phyloP scores from a whole-genome alignment of 2,888 invertebrate species.

The Epirrita christyi region DNA sequence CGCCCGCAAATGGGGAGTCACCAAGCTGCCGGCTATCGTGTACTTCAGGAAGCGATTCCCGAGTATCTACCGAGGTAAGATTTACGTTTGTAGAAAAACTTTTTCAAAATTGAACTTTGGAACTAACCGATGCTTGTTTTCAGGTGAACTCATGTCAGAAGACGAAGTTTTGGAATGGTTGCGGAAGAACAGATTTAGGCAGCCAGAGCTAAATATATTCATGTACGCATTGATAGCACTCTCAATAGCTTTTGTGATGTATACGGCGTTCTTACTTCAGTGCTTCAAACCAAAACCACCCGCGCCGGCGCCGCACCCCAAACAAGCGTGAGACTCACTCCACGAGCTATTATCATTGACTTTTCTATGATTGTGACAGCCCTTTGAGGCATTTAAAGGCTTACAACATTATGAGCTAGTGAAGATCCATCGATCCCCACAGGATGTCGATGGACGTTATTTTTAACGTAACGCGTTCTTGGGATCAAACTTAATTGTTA shows the following conservation, averaged over 20 bases:
- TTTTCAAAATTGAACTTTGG: neutral
- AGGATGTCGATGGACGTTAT: slow-evolving; percentile 46
- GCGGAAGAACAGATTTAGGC: slow-evolving; percentile 95
- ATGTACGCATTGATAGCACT: slow-evolving; percentile 96
- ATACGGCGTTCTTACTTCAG: slow-evolving; percentile 95
- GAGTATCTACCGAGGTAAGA: slow-evolving; percentile 94
- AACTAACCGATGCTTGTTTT: slow-evolving; percentile 37
- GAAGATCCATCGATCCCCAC: slow-evolving; percentile 45
- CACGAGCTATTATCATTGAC: slow-evolving; percentile 37
- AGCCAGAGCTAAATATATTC: slow-evolving; percentile 96
- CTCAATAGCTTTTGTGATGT: slow-evolving; percentile 93
- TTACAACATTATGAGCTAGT: slow-evolving; percentile 50
- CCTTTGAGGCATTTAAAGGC: slow-evolving; percentile 38
- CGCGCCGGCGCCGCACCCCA: slow-evolving; percentile 86
- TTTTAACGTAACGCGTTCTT: slow-evolving; percentile 64
- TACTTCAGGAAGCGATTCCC: slow-evolving; percentile 96
- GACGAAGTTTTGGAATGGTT: slow-evolving; percentile 96
- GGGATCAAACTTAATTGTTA: slow-evolving; percentile 74
- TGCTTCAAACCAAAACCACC: slow-evolving; percentile 92
- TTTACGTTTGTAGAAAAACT: neutral
- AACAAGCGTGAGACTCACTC: slow-evolving; percentile 84
- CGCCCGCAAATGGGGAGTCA: slow-evolving; percentile 97
- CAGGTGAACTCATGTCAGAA: slow-evolving; percentile 93
- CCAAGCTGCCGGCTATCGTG: slow-evolving; percentile 94
- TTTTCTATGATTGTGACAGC: slow-evolving; percentile 50